phyloP scores from a whole-genome alignment of 2,888 invertebrate genomes.

The Aleiodes leptofemur region DNA sequence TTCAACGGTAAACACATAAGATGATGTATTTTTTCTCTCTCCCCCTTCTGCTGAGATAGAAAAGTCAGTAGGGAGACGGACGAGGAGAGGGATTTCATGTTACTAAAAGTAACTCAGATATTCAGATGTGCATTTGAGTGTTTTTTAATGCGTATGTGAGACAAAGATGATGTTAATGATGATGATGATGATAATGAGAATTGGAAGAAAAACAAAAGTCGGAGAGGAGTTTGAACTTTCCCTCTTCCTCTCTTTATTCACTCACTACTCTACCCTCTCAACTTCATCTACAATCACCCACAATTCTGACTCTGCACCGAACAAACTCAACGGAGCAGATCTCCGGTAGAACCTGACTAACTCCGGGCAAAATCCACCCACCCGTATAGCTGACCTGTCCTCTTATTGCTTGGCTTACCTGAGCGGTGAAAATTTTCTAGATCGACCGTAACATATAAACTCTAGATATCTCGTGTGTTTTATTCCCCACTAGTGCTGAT shows the following conservation, averaged over 20 bases:
- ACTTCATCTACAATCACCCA: slow-evolving; percentile 28
- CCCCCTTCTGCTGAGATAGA: background rate
- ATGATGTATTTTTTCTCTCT: slow-evolving; percentile 25
- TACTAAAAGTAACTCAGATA: slow-evolving; percentile 22
- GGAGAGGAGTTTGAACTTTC: slow-evolving; percentile 14
- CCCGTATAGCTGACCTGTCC: slow-evolving; percentile 65
- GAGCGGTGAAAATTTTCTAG: slow-evolving; percentile 55
- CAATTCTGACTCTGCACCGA: slow-evolving; percentile 52
- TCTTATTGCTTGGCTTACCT: slow-evolving; percentile 56
- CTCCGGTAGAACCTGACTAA: slow-evolving; percentile 67
- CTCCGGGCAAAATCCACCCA: slow-evolving; percentile 64
- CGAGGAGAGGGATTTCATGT: background rate
- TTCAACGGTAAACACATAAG: slow-evolving; percentile 33
- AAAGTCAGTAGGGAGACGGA: too few species aligned
- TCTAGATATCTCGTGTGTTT: slow-evolving; percentile 6
- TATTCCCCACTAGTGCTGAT: background rate
- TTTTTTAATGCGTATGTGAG: slow-evolving; percentile 29
- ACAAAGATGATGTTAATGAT: slow-evolving; percentile 29
- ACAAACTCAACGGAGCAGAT: slow-evolving; percentile 68
- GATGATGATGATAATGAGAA: slow-evolving; percentile 30
- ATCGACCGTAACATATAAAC: slow-evolving; percentile 44
- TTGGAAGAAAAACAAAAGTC: slow-evolving; percentile 49
- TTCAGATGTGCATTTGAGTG: slow-evolving; percentile 19
- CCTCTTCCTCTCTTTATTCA: background rate
- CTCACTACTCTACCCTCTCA: slow-evolving; percentile 13